Conservation (phyloP, 35 echinoderm and acorn worm genomes). For the Amphiura filiformis region DNA sequence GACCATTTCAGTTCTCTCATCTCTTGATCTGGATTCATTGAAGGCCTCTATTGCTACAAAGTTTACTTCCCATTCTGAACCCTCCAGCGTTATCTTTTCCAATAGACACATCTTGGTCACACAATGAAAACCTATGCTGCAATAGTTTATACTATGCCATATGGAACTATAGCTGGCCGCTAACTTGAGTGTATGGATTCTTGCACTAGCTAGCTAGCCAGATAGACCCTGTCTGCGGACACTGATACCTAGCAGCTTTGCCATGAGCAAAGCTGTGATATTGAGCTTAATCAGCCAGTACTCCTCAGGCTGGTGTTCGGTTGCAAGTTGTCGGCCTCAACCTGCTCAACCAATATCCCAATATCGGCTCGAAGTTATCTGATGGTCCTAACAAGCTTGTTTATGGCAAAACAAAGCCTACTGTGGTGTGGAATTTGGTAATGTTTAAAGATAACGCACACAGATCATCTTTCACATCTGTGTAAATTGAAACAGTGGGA, state of each 20-base stretch:
- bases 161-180: background rate
- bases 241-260: background rate
- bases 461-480: background rate
- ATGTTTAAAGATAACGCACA: background rate
- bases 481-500: background rate
- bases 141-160: background rate
- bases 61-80: background rate
- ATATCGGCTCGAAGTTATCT: background rate
- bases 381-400: background rate
- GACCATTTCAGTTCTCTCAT: background rate
- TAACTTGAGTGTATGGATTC: background rate
- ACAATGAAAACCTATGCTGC: background rate
- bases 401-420: background rate
- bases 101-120: background rate
- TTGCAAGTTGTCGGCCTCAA: background rate
- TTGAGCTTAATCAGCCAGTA: conserved; percentile 3
- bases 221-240: background rate
- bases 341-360: background rate
- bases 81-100: background rate
- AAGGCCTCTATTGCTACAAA: background rate
- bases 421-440: background rate
- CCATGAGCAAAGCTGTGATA: background rate
- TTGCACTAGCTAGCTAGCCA: background rate
- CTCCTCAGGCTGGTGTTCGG: background rate
- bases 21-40: background rate